phyloP scores from a whole-genome alignment of 2,113 vertebrate species.

The Sapayoa aenigma region DNA sequence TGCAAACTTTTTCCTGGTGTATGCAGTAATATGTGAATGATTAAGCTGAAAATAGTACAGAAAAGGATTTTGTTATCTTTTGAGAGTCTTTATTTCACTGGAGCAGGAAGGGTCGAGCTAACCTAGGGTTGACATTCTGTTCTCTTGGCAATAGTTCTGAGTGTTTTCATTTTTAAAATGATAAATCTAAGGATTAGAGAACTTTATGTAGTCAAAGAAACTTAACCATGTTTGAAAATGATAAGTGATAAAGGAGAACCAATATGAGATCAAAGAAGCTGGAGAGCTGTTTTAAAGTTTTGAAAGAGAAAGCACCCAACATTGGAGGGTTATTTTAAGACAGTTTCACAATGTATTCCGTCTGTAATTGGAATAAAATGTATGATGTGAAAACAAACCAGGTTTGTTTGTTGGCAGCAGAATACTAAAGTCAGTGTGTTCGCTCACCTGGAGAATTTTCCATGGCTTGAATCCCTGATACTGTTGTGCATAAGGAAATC shows the following conservation, averaged over 20 bases:
- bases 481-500: background rate
- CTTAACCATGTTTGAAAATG: background rate
- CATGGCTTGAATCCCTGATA: background rate
- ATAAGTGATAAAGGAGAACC: slow-evolving; percentile 10
- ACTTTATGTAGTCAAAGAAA: background rate
- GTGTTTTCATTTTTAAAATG: background rate
- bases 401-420: background rate
- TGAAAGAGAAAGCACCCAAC: background rate
- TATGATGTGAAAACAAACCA: background rate
- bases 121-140: background rate
- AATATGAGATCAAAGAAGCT: background rate
- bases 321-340: background rate
- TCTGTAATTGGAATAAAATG: background rate
- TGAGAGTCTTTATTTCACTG: background rate
- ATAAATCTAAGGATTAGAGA: slow-evolving; percentile 1
- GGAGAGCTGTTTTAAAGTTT: background rate
- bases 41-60: background rate
- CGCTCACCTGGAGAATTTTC: background rate
- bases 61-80: background rate
- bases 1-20: background rate
- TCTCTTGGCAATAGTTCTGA: background rate
- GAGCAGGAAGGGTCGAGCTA: background rate
- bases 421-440: background rate
- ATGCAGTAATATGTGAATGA: background rate
- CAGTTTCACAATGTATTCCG: background rate